Base-by-base conservation (phyloP, 2,797 vertebrate species). In the Rhadinocentrus ornatus region DNA sequence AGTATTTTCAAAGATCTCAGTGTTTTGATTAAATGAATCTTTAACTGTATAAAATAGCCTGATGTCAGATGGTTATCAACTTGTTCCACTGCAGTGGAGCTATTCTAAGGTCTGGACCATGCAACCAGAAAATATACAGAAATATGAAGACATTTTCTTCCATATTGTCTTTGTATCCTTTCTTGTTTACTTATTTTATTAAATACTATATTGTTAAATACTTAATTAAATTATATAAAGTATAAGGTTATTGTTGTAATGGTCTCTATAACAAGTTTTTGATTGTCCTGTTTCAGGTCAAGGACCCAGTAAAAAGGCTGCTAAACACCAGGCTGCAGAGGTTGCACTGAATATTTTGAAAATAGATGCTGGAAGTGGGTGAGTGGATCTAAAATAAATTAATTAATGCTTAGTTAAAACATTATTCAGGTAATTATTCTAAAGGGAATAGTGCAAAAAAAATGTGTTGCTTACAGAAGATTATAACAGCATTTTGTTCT, bases 281-380 rank as follows among this genome's bases (percentile, higher is more conserved):
- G 11, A 37, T 6, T 37, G 0, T 58, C 71, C 50, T 73, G 27
- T 78, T 78, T 52, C 80, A 98, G 97, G 97, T 78, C 94, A 96
- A 86, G 97, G 96, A 31, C 76, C 94, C 9, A 97, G 94, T 91
- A 97, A 97, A 94, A 98, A 96, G 88, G 89, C 95, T 69, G 97
- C 96, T 8, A 97, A 96, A 83, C 97, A 98, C 6, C 93, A 93
- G 89, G 97, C 97, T 74, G 96, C 97, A 55, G 95, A 95, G 73
- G 94, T 94, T 13, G 96, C 94, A 20, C 84, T 98, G 58, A 94
- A 89, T 67, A 68, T 93, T 77, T 87, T 98, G 77, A 93, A 96
- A 73, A 88, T 92, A 78, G 93, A 93, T 32, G 50, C 83, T 60
- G 91, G 87, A 58, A 27, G 60, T 81, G 71, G 78, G 94, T 91